Percentiles rank a stretch among this genome's conserved stretches.
Evolutionary conservation across 2,797 vertebrate genomes (phyloP).

Genomic region (Parotocinclus haroldoi): DNA sequence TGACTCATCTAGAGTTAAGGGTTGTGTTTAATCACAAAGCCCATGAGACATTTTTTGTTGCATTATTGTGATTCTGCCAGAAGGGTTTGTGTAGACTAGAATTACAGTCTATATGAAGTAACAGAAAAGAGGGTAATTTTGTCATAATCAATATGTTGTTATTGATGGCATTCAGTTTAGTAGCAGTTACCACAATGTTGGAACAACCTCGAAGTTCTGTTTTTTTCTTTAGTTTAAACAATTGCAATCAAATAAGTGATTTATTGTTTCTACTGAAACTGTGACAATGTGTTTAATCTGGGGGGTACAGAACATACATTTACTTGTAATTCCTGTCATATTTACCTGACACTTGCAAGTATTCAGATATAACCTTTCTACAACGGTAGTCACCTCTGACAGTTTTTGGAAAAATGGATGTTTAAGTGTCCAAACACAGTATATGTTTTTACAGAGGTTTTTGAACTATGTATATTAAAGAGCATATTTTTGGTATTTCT

Average conservation of each 20-base stretch:
- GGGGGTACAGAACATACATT: neutral
- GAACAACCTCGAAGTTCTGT: no score
- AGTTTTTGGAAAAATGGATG: slow-evolving; percentile 49
- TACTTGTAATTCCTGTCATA: slow-evolving; percentile 66
- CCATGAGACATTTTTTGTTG: slow-evolving; percentile 4
- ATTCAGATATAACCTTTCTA: slow-evolving; percentile 17
- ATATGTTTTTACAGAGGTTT: slow-evolving; percentile 75
- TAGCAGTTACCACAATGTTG: neutral
- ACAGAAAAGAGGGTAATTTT: neutral
- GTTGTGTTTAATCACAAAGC: slow-evolving; percentile 9
- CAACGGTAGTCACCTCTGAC: slow-evolving; percentile 1
- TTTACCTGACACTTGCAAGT: slow-evolving; percentile 47
- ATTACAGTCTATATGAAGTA: neutral
- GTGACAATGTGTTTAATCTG: slow-evolving; percentile 5
- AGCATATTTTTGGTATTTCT: slow-evolving; percentile 79
- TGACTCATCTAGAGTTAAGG: slow-evolving; percentile 13
- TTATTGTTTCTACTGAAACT: slow-evolving; percentile 21
- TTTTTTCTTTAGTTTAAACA: neutral
- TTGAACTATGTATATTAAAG: slow-evolving; percentile 54
- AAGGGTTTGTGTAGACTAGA: slow-evolving; percentile 8
- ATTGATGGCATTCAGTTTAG: slow-evolving; percentile 5
- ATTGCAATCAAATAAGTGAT: neutral
- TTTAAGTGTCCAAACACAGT: slow-evolving; percentile 69
- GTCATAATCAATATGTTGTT: no score
- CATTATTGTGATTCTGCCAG: neutral